These are phyloP conservation scores for Lycocorax pyrrhopterus DNA, from an alignment of 2,113 vertebrate genomes.

Conservation along the genomic window DNA sequence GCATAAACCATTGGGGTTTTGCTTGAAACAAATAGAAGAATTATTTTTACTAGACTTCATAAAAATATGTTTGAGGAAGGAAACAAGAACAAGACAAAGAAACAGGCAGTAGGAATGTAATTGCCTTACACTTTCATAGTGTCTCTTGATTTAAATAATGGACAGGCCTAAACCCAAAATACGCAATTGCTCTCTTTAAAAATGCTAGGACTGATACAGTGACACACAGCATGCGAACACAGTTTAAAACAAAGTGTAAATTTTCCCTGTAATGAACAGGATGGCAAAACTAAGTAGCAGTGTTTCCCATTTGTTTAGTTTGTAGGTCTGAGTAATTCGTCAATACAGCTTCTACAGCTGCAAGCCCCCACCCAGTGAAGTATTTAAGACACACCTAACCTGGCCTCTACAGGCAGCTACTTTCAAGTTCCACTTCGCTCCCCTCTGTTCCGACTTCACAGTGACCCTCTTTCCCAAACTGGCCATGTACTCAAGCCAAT, in stretches of 20 bases:
- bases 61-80: neutral
- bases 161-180: neutral
- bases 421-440: neutral
- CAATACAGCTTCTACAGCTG: neutral
- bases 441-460: neutral
- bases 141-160: neutral
- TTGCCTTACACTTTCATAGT: neutral
- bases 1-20: neutral
- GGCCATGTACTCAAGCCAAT: neutral
- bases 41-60: neutral
- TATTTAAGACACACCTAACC: neutral
- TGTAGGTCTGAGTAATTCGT: neutral
- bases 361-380: neutral
- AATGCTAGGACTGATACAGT: neutral
- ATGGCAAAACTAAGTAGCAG: neutral
- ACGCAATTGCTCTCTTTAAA: neutral
- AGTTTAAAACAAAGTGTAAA: neutral
- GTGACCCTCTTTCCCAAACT: neutral
- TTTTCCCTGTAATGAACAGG: accelerated
- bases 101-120: neutral
- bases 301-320: neutral
- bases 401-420: neutral
- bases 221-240: neutral
- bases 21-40: neutral
- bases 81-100: neutral